Percentiles rank a stretch among this genome's conserved stretches.
Evolutionary conservation across 2,888 invertebrate genomes (phyloP).

Genomic region (Microctonus hyperodae): DNA sequence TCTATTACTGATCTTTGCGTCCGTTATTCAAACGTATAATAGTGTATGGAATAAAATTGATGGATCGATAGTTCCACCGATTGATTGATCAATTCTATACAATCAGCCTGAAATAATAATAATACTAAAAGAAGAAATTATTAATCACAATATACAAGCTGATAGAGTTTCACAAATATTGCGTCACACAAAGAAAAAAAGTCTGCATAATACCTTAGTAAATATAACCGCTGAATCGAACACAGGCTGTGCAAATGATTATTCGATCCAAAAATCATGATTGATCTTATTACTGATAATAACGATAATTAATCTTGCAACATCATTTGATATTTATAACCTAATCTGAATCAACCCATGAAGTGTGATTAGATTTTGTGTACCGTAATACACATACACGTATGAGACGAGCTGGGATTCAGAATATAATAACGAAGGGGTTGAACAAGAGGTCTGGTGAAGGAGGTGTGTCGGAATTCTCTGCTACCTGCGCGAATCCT

Average conservation of each 20-base stretch:
- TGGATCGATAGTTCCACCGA: conserved; percentile 36
- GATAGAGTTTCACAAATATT: conserved; percentile 13
- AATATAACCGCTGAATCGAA: not conserved
- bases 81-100: conserved; percentile 37
- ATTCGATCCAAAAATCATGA: conserved; percentile 14
- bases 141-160: conserved; percentile 30
- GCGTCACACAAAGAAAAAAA: conserved; percentile 21
- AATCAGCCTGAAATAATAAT: conserved; percentile 23
- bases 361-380: conserved; percentile 5
- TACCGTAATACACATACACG: not conserved
- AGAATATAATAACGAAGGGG: conserved; percentile 26
- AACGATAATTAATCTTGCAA: not conserved
- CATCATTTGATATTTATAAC: conserved; percentile 12
- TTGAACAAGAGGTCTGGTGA: not conserved
- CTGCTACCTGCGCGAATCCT: conserved; percentile 26
- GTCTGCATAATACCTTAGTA: not conserved
- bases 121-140: conserved; percentile 27
- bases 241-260: conserved; percentile 22
- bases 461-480: conserved; percentile 23
- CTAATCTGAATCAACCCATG: not conserved
- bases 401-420: not conserved
- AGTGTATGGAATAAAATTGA: conserved; percentile 32
- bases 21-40: conserved; percentile 7
- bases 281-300: conserved; percentile 16
- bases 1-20: not conserved